These are phyloP conservation scores for Clusia tigrina DNA, from an alignment of 2,888 invertebrate species.

Conservation along the genomic window DNA sequence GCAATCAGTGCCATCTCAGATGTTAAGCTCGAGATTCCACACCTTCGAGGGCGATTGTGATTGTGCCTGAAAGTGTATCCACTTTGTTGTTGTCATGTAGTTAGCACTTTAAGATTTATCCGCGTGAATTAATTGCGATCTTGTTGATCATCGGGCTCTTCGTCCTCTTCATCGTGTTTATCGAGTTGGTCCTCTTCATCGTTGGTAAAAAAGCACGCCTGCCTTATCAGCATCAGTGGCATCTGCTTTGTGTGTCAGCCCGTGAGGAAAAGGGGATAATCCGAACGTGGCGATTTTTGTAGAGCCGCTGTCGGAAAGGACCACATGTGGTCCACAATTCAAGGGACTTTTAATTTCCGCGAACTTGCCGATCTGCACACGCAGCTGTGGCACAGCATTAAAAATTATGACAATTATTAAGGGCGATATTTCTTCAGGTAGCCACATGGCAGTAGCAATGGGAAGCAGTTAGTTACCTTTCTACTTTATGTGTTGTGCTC, in stretches of 20 bases:
- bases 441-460: conserved; percentile 45
- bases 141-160: conserved; percentile 44
- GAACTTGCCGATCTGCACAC: neutral
- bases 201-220: neutral
- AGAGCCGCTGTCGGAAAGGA: neutral
- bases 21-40: conserved; percentile 1
- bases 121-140: conserved; percentile 64
- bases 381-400: conserved; percentile 35
- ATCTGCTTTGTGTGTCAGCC: neutral
- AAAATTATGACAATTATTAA: conserved; percentile 61
- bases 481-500: conserved; percentile 22
- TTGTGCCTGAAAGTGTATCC: conserved; percentile 42
- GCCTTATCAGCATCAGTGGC: neutral
- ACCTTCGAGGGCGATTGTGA: neutral
- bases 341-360: conserved; percentile 9
- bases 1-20: neutral
- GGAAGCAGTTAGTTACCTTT: conserved; percentile 16
- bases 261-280: neutral
- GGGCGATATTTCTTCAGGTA: conserved; percentile 47
- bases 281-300: conserved; percentile 6
- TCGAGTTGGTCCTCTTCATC: neutral
- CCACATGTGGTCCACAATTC: conserved; percentile 19
- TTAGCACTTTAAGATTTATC: conserved; percentile 65
- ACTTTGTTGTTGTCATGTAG: conserved; percentile 66
- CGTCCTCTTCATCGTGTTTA: neutral